Base-by-base conservation (phyloP, 2,113 vertebrate species). In the Archilochus colubris region DNA sequence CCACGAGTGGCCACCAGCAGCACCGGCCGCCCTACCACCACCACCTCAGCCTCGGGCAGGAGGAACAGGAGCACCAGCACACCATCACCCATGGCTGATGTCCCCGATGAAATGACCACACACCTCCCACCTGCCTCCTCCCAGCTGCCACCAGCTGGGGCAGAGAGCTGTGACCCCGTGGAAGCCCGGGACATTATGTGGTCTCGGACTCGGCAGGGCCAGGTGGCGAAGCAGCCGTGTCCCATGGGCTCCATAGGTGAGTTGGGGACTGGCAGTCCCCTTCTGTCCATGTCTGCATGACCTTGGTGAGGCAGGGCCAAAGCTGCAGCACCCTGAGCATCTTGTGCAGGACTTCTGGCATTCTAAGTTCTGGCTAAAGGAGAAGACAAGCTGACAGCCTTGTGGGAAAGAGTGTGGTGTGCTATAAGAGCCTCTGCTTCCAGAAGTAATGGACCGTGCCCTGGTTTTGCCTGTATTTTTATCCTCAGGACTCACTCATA, bases 121-220 rank as follows among this genome's bases (percentile, higher is more conserved):
- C 96, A 97, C 38, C 88, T 97, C 4, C 97, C 98, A 0, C 95
- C 99, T 1, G 95, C 97, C 36, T 98, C 98, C 5, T 99, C 99
- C 82, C 98, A 98, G 86, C 94, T 99, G n/a, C 99, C 99, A 2
- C 98, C 98, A 1, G 77, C 98, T 2, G 98, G 98, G 2, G 57
- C 97, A 1, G 99, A 99, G 91, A 99, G 98, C 97, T 99, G 99
- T 38, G 98, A 97, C 57, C 98, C 99, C 3, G 17, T 98, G 91
- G 98, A 99, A 86, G 98, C 98, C 89, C 98, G 98, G 0, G 99
- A 99, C 43, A 98, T 99, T 36, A 95, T 97, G 95, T 99, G 99
- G 99, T 99, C 99, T n/a, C 99, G 98, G 78, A 99, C 99, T 4
- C 98, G 98, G 18, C 99, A 99, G 96, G 99, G 99, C 14, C 96